These are phyloP conservation scores for Balaeniceps rex DNA, from an alignment of 2,113 vertebrate species.

Conservation along the genomic window DNA sequence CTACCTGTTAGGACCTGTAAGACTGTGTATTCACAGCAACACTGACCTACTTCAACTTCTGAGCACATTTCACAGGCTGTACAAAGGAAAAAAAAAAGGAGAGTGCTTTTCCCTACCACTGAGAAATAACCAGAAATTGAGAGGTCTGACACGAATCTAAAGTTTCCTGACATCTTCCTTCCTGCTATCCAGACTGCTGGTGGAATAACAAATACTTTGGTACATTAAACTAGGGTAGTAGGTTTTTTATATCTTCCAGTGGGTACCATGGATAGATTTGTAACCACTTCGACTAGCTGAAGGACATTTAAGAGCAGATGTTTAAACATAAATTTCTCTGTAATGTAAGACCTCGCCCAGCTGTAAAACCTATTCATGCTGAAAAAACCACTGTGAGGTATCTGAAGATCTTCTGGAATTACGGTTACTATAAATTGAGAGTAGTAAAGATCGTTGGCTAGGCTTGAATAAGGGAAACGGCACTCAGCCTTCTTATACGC, in stretches of 20 bases:
- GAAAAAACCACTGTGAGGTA: not conserved
- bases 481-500: not conserved
- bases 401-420: conserved; percentile 44
- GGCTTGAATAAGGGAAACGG: not conserved
- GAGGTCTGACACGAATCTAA: not conserved
- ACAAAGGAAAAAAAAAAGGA: not conserved
- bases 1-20: not conserved
- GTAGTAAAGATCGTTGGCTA: not conserved
- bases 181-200: not conserved
- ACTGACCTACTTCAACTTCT: not conserved
- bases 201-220: not conserved
- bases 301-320: conserved; percentile 42
- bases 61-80: not conserved
- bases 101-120: not conserved
- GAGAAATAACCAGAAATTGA: not conserved
- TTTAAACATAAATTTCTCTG: conserved; percentile 42
- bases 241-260: conserved; percentile 14
- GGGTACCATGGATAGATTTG: not conserved
- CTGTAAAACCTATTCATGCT: not conserved
- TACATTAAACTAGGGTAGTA: not conserved
- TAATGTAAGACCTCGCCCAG: conserved; percentile 23
- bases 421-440: conserved; percentile 38
- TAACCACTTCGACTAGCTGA: not conserved
- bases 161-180: not conserved
- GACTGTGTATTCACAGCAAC: not conserved